Evolutionary conservation across 2,113 vertebrate species (phyloP).

Genomic region (Zosterops borbonicus): DNA sequence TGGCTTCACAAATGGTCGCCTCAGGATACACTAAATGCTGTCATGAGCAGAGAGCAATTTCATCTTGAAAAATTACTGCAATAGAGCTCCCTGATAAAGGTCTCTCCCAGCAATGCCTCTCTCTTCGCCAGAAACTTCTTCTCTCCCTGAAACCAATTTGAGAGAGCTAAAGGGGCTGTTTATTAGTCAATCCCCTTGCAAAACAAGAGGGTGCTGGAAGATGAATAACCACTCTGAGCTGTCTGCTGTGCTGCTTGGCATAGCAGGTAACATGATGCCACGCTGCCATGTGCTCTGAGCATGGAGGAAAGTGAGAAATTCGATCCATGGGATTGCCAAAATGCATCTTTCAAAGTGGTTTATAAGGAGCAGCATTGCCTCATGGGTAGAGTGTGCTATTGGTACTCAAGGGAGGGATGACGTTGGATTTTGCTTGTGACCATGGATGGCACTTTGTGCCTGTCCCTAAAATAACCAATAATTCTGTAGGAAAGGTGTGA

Average conservation of each 20-base stretch:
- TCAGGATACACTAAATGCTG: conserved; percentile 57
- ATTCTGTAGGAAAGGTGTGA: background rate
- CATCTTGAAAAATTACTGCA: conserved; percentile 58
- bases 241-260: background rate
- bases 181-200: background rate
- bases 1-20: conserved; percentile 45
- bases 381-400: rapidly evolving
- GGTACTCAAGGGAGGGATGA: background rate
- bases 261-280: background rate
- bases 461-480: background rate
- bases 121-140: background rate
- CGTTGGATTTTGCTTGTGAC: background rate
- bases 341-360: background rate
- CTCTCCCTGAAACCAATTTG: conserved; percentile 4
- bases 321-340: background rate
- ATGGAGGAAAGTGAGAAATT: background rate
- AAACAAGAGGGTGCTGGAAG: conserved; percentile 9
- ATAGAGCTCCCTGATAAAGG: conserved; percentile 28
- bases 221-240: background rate
- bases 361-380: background rate
- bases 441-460: background rate
- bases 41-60: conserved; percentile 54
- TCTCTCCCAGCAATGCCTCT: background rate
- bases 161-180: background rate
- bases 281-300: background rate